Evolutionary conservation across 2,797 vertebrate species (phyloP).

Genomic region (Setipinna tenuifilis): DNA sequence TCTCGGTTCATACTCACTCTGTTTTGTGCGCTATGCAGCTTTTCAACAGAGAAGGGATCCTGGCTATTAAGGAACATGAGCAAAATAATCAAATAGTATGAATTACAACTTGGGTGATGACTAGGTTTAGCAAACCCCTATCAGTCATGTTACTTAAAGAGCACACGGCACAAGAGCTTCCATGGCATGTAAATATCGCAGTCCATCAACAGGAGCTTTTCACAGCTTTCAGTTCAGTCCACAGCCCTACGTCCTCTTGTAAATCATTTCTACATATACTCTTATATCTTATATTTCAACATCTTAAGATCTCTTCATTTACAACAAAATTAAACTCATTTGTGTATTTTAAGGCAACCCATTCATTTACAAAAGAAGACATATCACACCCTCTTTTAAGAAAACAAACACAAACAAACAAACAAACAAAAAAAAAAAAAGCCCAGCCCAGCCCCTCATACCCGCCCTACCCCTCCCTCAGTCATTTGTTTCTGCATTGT

Average conservation of each 20-base stretch:
- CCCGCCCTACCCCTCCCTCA: neutral
- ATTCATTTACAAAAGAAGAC: conserved; percentile 65
- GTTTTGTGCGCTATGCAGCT: conserved; percentile 64
- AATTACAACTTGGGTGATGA: neutral
- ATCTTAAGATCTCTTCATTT: conserved; percentile 71
- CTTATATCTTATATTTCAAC: conserved; percentile 59
- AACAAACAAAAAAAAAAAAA: conserved; percentile 56
- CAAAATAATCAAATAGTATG: neutral
- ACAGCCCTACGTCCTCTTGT: conserved; percentile 1
- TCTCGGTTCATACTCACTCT: conserved; percentile 35
- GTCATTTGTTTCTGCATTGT: conserved; percentile 25
- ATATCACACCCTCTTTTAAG: conserved; percentile 31
- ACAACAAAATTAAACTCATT: conserved; percentile 65
- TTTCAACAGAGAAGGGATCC: conserved; percentile 46
- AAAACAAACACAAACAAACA: conserved; percentile 57
- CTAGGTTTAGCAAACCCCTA: neutral
- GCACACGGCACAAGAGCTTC: neutral
- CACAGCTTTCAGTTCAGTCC: neutral
- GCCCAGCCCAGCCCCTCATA: neutral
- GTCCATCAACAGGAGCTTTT: conserved; percentile 2
- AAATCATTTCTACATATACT: conserved; percentile 38
- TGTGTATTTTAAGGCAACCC: conserved; percentile 77
- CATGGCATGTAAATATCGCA: conserved; percentile 14
- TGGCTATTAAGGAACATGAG: neutral
- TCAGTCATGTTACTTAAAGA: neutral